Evolutionary conservation across 2,797 vertebrate species (phyloP).

Genomic region (Melanotaenia trifasciata): DNA sequence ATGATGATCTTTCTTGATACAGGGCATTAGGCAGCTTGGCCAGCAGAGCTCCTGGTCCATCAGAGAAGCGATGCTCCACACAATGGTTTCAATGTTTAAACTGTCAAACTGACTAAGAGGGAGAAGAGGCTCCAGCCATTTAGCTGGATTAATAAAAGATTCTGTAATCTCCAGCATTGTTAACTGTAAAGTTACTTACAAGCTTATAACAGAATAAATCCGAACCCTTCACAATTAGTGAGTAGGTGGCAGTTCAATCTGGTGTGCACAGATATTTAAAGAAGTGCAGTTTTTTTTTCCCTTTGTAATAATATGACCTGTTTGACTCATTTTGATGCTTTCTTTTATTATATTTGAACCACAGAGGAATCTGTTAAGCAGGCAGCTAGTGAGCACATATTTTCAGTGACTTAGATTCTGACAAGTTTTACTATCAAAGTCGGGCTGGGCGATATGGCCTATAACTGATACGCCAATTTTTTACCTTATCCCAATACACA

Average conservation of each 20-base stretch:
- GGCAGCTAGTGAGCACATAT: neutral
- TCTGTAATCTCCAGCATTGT: constrained; percentile 27
- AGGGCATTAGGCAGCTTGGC: constrained; percentile 71
- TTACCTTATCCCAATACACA: no score
- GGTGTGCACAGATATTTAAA: neutral
- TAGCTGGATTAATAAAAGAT: constrained; percentile 36
- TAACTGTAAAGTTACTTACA: constrained; percentile 30
- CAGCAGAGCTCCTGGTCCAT: constrained; percentile 60
- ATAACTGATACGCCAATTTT: no score
- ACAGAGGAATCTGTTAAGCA: neutral
- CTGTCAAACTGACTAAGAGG: constrained; percentile 52
- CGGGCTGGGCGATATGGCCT: no score
- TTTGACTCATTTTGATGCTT: neutral
- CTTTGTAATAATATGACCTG: neutral
- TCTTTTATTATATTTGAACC: neutral
- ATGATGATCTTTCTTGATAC: constrained; percentile 72
- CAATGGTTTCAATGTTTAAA: constrained; percentile 71
- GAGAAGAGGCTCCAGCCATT: constrained; percentile 36
- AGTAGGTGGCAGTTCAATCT: neutral
- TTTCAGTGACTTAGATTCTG: neutral
- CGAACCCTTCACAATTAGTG: neutral
- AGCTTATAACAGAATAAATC: constrained; percentile 8
- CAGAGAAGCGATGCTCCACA: constrained; percentile 59
- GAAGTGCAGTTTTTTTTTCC: neutral
- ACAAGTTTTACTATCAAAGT: neutral